These are phyloP conservation scores for Terrapene triunguis DNA, from an alignment of 2,113 vertebrate species.

Conservation along the genomic window DNA sequence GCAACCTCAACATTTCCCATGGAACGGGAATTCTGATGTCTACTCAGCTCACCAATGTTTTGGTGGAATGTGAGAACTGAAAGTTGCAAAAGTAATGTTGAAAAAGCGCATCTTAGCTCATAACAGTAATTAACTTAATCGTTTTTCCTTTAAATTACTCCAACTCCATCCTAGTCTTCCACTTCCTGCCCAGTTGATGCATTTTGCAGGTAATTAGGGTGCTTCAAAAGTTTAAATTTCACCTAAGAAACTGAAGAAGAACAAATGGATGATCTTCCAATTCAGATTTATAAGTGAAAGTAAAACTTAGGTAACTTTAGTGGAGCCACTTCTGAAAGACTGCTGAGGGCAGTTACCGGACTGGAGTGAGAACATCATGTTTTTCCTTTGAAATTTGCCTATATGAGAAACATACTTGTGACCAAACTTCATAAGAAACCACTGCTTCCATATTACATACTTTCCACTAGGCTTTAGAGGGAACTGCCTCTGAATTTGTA, in stretches of 20 bases:
- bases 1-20: background rate
- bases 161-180: background rate
- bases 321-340: background rate
- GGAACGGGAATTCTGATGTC: slow-evolving; percentile 1
- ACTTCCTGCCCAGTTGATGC: background rate
- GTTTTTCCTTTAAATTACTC: background rate
- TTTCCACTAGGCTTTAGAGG: background rate
- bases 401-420: background rate
- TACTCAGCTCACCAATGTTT: background rate
- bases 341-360: background rate
- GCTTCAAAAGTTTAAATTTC: background rate
- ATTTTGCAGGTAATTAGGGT: background rate
- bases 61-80: background rate
- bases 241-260: background rate
- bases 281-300: slow-evolving; percentile 2
- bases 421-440: slow-evolving; percentile 6
- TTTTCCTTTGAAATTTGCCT: background rate
- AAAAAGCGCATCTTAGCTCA: background rate
- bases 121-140: background rate
- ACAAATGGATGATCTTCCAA: background rate
- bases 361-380: background rate
- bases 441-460: background rate
- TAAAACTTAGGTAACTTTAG: background rate
- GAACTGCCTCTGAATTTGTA: background rate
- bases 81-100: background rate